Evolutionary conservation across 2,113 vertebrate species (phyloP).

Genomic region (Maylandia zebra): DNA sequence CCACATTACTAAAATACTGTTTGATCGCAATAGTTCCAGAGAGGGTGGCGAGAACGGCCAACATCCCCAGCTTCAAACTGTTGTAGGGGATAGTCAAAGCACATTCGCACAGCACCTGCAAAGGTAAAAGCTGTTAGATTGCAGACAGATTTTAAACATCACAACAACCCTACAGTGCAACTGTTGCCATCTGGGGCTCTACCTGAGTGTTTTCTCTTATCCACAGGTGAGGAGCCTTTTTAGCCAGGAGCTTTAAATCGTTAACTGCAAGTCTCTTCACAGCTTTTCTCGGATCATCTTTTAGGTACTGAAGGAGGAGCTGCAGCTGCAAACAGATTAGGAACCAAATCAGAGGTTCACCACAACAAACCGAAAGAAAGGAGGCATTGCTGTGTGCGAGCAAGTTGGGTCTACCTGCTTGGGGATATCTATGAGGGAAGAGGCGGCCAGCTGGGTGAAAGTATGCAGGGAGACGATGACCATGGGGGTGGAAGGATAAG

Average conservation of each 20-base stretch:
- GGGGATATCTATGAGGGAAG: constrained; percentile 92
- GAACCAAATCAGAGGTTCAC: neutral
- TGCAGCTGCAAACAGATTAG: constrained; percentile 74
- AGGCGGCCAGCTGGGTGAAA: constrained; percentile 91
- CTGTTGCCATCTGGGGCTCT: neutral
- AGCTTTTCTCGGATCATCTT: constrained; percentile 89
- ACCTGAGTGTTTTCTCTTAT: constrained; percentile 93
- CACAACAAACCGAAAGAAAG: neutral
- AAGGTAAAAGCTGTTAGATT: neutral
- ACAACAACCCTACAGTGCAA: neutral
- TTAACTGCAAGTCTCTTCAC: constrained; percentile 91
- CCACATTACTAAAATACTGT: constrained; percentile 81
- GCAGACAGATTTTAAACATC: neutral
- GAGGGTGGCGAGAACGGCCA: constrained; percentile 86
- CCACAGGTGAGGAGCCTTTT: constrained; percentile 95
- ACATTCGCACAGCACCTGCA: constrained; percentile 89
- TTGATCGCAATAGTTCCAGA: constrained; percentile 92
- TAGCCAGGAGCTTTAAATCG: constrained; percentile 89
- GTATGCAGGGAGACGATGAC: constrained; percentile 94
- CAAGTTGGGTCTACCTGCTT: constrained; percentile 78
- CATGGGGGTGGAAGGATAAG: constrained; percentile 94
- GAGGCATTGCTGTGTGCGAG: neutral
- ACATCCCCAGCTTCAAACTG: constrained; percentile 91
- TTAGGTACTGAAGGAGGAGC: constrained; percentile 90
- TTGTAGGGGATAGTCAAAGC: constrained; percentile 89